These are phyloP conservation scores for Myripristis murdjan DNA, from an alignment of 2,797 vertebrate species.

Conservation along the genomic window DNA sequence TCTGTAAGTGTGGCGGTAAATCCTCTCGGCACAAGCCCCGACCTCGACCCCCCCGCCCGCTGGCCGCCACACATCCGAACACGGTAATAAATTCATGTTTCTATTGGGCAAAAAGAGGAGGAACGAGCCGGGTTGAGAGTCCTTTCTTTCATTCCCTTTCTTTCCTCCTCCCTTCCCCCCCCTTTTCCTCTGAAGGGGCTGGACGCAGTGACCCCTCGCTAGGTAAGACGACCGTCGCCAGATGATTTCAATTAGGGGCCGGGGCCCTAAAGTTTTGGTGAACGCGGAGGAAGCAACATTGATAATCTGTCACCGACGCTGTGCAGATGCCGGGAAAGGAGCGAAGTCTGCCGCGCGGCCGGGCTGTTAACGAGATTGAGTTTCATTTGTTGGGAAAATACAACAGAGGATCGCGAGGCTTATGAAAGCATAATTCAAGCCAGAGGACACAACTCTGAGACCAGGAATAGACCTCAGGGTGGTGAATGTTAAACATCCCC, in stretches of 20 bases:
- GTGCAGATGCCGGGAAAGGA: constrained; percentile 27
- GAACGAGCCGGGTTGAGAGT: constrained; percentile 47
- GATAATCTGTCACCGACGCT: constrained; percentile 45
- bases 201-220: constrained; percentile 77
- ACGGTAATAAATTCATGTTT: constrained; percentile 70
- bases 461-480: constrained; percentile 22
- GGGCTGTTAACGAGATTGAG: constrained; percentile 30
- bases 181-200: constrained; percentile 41
- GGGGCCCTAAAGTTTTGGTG: constrained; percentile 64
- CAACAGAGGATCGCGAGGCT: constrained; percentile 35
- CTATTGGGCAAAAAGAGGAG: constrained; percentile 57
- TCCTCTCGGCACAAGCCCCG: constrained; percentile 60
- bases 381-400: constrained; percentile 25
- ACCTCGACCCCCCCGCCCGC: constrained; percentile 13
- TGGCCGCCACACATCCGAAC: constrained; percentile 21
- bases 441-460: constrained; percentile 29
- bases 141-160: constrained; percentile 56
- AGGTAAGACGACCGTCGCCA: constrained; percentile 79
- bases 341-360: constrained; percentile 12
- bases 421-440: constrained; percentile 40
- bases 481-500: constrained; percentile 38
- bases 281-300: constrained; percentile 53
- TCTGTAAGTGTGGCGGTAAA: constrained; percentile 66
- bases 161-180: constrained; percentile 33
- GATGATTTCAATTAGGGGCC: constrained; percentile 83